These are phyloP conservation scores for Rissa tridactyla DNA, from an alignment of 2,113 vertebrate species.

Conservation along the genomic window DNA sequence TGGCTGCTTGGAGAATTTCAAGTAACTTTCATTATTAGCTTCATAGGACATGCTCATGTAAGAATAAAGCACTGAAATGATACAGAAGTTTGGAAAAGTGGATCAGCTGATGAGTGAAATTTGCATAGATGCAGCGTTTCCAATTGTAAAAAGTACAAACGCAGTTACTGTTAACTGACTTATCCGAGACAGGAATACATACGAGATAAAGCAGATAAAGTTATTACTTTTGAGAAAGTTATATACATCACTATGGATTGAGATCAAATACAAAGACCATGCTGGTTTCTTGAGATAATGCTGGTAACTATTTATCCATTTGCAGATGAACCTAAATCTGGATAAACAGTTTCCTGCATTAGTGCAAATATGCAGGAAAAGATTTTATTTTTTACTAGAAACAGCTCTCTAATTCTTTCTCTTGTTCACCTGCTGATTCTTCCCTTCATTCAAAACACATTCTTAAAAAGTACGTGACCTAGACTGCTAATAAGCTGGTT, in stretches of 20 bases:
- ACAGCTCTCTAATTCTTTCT: background rate
- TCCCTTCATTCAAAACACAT: background rate
- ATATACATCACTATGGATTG: background rate
- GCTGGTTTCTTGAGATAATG: background rate
- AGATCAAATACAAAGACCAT: background rate
- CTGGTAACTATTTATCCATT: background rate
- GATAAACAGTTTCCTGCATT: background rate
- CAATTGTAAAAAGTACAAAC: background rate
- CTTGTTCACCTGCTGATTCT: background rate
- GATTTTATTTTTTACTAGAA: background rate
- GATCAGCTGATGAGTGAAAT: background rate
- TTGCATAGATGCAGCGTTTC: background rate
- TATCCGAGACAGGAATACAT: background rate
- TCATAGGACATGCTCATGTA: background rate
- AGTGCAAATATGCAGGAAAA: background rate
- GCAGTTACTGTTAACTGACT: background rate
- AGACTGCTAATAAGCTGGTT: background rate
- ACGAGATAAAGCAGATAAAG: background rate
- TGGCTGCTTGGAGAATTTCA: background rate
- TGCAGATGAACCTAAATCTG: background rate
- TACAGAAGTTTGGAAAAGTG: background rate
- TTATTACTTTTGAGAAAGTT: background rate
- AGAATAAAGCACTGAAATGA: background rate
- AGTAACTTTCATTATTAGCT: background rate
- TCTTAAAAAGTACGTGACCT: background rate